These are phyloP conservation scores for Microtus ochrogaster DNA, from an alignment of 2,113 vertebrate genomes.

Conservation along the genomic window DNA sequence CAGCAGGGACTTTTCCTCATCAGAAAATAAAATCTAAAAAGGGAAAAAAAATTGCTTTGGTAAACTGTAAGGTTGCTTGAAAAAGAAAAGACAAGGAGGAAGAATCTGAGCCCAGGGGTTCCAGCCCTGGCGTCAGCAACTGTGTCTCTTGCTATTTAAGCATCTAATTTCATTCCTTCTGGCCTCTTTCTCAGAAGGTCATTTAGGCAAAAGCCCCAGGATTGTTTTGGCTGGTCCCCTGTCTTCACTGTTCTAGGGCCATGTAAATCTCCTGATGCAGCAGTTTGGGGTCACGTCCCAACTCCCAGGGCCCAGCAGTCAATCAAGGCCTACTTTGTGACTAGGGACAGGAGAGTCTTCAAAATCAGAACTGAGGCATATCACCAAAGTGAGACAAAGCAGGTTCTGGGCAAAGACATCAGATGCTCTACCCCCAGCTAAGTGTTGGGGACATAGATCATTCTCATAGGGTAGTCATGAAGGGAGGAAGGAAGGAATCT, in stretches of 20 bases:
- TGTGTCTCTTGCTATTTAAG: background rate
- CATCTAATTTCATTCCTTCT: background rate
- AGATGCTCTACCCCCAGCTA: too few relatives aligned
- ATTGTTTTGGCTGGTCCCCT: background rate
- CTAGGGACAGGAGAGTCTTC: background rate
- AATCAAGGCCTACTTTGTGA: background rate
- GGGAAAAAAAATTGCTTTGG: background rate
- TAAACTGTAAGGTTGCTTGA: background rate
- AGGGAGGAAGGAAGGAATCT: background rate
- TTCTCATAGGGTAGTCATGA: background rate
- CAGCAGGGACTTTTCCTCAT: background rate
- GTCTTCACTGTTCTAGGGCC: background rate
- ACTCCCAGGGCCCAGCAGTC: background rate
- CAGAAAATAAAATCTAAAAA: background rate
- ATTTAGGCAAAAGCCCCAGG: background rate
- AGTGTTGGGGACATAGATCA: background rate
- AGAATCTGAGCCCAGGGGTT: slow-evolving; percentile 12
- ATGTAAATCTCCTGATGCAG: too few relatives aligned
- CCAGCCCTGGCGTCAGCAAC: too few relatives aligned
- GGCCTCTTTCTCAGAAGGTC: background rate
- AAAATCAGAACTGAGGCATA: background rate
- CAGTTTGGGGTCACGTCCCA: fast-evolving
- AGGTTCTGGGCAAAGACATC: too few relatives aligned
- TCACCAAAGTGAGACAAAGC: background rate
- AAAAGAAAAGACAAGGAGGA: background rate